Base-by-base conservation (phyloP, 2,797 vertebrate genomes). In the Brachymystax lenok region DNA sequence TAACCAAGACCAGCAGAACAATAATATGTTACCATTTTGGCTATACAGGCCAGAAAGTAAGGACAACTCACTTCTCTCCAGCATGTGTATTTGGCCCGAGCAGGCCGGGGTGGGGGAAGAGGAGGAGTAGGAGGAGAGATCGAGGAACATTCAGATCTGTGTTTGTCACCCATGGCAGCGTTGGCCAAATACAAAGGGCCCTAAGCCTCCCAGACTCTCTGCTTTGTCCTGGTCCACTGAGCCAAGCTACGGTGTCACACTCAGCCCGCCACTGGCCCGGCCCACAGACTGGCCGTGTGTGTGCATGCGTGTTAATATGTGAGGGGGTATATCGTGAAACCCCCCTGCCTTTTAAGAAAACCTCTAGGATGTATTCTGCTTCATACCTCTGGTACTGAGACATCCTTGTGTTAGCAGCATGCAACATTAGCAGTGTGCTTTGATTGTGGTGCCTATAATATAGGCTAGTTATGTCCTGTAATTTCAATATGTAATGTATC, bases 161-260 rank as follows among this genome's bases (percentile, higher is more conserved):
- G 79, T 56, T 82, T 17, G 73, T 90, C 75, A 73, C 85, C 85
- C 85, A 76, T 82, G 84, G 84, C 88, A 87, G 79, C 85, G 27
- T 78, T 76, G 52, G 30, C 77, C 76, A 73, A 86, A 87, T 82
- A 87, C 80, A 82, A 84, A 84, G 77, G 51, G 69, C 33, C 75
- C 77, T 79, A 90, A 89, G 79, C 81, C 83, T 81, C 81, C 66
- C 27, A 81, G 88, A 85, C 76, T 13, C 78, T 1, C 0, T 0
- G 80, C 83, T 88, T 90, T 91, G 86, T 92, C 87, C 85, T 28
- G 82, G 78, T 77, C 81, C 86, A 81, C 84, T 89, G 87, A 85
- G 76, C 83, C 83, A 78, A 77, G 77, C 77, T 82, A 30, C 82
- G 74, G 16, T 59, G 78, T 83, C 72, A 67, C 77, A 59, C 56